phyloP scores from a whole-genome alignment of 2,888 invertebrate species.

The Diabrotica balteata region DNA sequence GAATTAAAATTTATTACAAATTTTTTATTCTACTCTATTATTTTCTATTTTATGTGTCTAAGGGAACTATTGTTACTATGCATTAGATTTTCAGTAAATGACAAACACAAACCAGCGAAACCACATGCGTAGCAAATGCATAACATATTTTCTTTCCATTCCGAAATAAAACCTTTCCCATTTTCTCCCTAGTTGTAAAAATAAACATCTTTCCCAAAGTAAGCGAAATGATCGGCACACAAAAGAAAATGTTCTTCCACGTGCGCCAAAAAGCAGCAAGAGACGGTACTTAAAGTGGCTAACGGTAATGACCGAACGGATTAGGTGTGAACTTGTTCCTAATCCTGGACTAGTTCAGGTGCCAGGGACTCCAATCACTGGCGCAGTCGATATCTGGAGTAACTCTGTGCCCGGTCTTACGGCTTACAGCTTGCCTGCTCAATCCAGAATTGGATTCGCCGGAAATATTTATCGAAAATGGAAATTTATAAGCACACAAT shows the following conservation, averaged over 20 bases:
- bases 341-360: conserved; percentile 49
- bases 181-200: conserved; percentile 16
- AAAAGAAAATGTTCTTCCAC: conserved; percentile 2
- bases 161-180: conserved; percentile 1
- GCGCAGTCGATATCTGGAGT: conserved; percentile 61
- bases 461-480: too few species aligned
- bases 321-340: conserved; percentile 43
- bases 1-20: too few species aligned
- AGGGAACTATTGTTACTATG: too few species aligned
- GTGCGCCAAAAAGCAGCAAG: neutral
- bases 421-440: conserved; percentile 13
- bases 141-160: conserved; percentile 19
- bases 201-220: conserved; percentile 17
- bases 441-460: neutral
- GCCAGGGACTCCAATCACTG: conserved; percentile 56
- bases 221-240: conserved; percentile 4
- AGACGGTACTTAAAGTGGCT: conserved; percentile 24
- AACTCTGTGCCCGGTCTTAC: conserved; percentile 58
- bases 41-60: too few species aligned
- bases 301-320: conserved; percentile 43
- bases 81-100: too few species aligned
- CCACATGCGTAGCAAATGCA: neutral
- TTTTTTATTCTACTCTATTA: too few species aligned
- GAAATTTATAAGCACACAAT: too few species aligned
- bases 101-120: neutral